phyloP scores from a whole-genome alignment of 2,888 invertebrate species.

The Minunthozetes semirufus region DNA sequence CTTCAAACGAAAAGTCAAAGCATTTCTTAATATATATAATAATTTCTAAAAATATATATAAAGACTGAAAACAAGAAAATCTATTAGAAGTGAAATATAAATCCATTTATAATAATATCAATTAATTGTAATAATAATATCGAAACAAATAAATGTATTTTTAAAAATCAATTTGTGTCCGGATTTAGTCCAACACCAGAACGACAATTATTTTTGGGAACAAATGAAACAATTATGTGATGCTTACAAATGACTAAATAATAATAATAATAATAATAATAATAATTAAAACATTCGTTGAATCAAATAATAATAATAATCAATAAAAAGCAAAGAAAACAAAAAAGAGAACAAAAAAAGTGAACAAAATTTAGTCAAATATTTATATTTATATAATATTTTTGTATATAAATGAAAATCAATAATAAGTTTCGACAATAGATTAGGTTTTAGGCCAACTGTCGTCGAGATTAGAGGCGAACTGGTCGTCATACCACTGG shows the following conservation, averaged over 20 bases:
- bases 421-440: background rate
- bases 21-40: background rate
- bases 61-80: background rate
- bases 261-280: background rate
- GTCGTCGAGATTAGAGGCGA: constrained; percentile 15
- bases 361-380: background rate
- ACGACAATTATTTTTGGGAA: background rate
- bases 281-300: background rate
- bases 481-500: constrained; percentile 20
- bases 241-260: constrained; percentile 20
- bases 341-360: background rate
- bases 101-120: background rate
- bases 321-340: background rate
- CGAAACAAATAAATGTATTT: background rate
- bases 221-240: constrained; percentile 21
- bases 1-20: background rate
- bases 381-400: constrained; percentile 6
- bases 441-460: constrained; percentile 19
- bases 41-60: background rate
- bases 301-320: background rate
- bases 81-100: background rate
- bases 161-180: background rate
- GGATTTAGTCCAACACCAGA: constrained; percentile 16
- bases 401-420: background rate
- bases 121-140: constrained; percentile 1